phyloP scores from a whole-genome alignment of 2,888 invertebrate genomes.

The Onchidella celtica region DNA sequence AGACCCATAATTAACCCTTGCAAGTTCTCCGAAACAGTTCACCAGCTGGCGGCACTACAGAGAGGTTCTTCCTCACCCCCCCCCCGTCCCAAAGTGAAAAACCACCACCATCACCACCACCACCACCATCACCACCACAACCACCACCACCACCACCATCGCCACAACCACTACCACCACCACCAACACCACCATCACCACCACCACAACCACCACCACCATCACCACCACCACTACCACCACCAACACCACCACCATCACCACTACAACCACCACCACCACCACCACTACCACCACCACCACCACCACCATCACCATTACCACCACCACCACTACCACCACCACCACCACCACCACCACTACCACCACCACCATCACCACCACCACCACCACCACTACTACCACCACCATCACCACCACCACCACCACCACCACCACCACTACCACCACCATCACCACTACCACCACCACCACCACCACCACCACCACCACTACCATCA shows the following conservation, averaged over 20 bases:
- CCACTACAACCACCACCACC: too few species aligned
- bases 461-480: background rate
- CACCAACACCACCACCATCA: too few species aligned
- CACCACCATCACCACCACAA: constrained; percentile 5
- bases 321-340: background rate
- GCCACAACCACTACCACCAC: background rate
- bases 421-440: background rate
- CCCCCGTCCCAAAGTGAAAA: background rate
- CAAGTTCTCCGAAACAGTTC: too few species aligned
- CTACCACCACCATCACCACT: background rate
- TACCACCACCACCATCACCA: background rate
- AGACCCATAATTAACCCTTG: too few species aligned
- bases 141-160: background rate
- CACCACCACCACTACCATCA: background rate
- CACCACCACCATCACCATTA: background rate
- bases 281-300: background rate
- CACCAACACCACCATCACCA: too few species aligned
- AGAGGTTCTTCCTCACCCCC: background rate
- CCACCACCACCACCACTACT: background rate
- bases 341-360: background rate
- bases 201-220: too few species aligned
- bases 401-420: background rate
- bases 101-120: background rate
- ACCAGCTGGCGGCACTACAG: too few species aligned
- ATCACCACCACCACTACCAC: too few species aligned